These are phyloP conservation scores for Galago senegalensis DNA, from an alignment of 2,797 vertebrate species.

Conservation along the genomic window DNA sequence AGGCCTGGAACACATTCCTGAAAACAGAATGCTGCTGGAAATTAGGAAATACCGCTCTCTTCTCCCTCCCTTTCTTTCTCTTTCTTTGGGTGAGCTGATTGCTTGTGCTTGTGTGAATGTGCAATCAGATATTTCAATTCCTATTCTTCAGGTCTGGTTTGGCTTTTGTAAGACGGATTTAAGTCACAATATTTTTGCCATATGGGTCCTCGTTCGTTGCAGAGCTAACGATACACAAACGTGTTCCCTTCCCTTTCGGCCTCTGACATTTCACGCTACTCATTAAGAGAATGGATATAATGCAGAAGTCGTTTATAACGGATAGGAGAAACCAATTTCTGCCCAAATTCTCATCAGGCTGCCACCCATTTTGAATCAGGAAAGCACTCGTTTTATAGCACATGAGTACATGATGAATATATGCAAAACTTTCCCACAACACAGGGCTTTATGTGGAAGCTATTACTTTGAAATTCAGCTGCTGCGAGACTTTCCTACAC, in stretches of 20 bases:
- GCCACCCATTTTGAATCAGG: not conserved
- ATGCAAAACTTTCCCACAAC: not conserved
- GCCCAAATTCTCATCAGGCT: constrained; percentile 45
- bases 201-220: constrained; percentile 61
- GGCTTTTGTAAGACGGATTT: constrained; percentile 69
- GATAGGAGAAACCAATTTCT: constrained; percentile 73
- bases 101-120: constrained; percentile 73
- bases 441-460: not conserved
- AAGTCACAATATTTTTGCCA: constrained; percentile 76
- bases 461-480: constrained; percentile 73
- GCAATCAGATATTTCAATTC: constrained; percentile 69
- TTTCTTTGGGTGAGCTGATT: constrained; percentile 69
- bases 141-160: constrained; percentile 75
- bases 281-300: constrained; percentile 70
- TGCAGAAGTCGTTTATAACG: constrained; percentile 27
- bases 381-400: constrained; percentile 64
- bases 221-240: constrained; percentile 58
- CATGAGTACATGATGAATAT: constrained; percentile 26
- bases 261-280: constrained; percentile 64
- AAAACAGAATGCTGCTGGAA: constrained; percentile 68
- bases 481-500: not conserved
- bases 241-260: constrained; percentile 69
- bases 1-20: constrained; percentile 50
- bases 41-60: constrained; percentile 45
- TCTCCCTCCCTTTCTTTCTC: not conserved